These are phyloP conservation scores for Cyanistes caeruleus DNA, from an alignment of 2,113 vertebrate genomes.

Conservation along the genomic window DNA sequence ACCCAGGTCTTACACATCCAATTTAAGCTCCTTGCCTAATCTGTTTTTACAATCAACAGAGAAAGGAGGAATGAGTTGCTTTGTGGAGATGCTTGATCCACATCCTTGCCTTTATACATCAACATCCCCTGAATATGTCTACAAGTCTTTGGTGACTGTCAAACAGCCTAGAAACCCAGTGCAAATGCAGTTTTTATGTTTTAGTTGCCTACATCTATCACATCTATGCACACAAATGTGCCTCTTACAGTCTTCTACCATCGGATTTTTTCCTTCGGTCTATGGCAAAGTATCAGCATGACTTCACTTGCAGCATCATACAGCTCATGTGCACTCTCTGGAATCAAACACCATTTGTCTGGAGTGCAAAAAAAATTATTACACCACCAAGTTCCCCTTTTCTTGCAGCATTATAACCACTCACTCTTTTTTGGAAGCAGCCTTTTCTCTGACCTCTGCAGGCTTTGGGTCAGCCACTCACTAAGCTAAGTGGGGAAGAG, in stretches of 20 bases:
- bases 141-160: background rate
- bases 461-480: conserved; percentile 55
- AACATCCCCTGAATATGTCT: background rate
- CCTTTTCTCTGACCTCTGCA: conserved; percentile 32
- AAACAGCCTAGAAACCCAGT: background rate
- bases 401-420: background rate
- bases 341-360: background rate
- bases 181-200: background rate
- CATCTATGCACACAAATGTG: background rate
- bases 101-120: background rate
- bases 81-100: background rate
- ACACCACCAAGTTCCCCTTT: background rate
- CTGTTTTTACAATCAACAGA: background rate
- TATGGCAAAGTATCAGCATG: background rate
- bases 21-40: background rate
- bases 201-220: background rate
- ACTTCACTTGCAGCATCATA: background rate
- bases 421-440: background rate
- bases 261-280: background rate
- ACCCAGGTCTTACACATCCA: background rate
- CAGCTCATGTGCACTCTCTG: background rate
- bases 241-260: background rate
- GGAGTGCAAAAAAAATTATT: background rate
- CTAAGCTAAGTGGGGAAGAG: conserved; percentile 36
- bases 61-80: background rate